A percentile compares a stretch with the other conserved stretches of the same genome.
Evolutionary conservation across 1,140 invertebrate genomes (phyloP).

Genomic region (Calycopis cecrops): DNA sequence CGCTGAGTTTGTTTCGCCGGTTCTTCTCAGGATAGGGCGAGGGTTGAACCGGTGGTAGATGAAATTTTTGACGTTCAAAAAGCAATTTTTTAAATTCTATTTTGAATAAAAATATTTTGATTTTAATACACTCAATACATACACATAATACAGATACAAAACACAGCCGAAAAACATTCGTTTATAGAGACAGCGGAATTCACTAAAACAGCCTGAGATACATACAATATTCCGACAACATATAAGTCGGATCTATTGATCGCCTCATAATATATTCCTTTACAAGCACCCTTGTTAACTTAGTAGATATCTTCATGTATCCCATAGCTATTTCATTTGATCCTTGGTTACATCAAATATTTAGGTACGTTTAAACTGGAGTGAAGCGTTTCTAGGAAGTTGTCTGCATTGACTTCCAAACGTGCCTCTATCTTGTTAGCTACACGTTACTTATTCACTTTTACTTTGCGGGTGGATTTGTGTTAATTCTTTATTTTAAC

Average conservation of each 20-base stretch:
- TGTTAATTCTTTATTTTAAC: too few species aligned
- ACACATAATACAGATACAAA: too few species aligned
- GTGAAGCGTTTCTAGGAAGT: conserved; percentile 43
- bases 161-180: too few species aligned
- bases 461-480: conserved; percentile 25
- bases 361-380: conserved; percentile 66
- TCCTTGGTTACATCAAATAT: conserved; percentile 70
- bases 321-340: conserved; percentile 68
- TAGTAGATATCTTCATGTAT: conserved; percentile 54
- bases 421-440: conserved; percentile 33
- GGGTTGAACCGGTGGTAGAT: too few species aligned
- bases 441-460: conserved; percentile 36
- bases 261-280: conserved; percentile 60
- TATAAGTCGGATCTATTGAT: conserved; percentile 47
- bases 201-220: neutral
- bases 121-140: too few species aligned
- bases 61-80: too few species aligned
- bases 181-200: too few species aligned
- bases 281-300: conserved; percentile 64
- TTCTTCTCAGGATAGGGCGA: too few species aligned
- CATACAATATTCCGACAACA: conserved; percentile 3
- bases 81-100: too few species aligned
- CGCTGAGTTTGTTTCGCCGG: too few species aligned
- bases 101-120: too few species aligned
- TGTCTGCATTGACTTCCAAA: conserved; percentile 53